phyloP scores from a whole-genome alignment of 2,113 vertebrate genomes.

The Menidia beryllina region DNA sequence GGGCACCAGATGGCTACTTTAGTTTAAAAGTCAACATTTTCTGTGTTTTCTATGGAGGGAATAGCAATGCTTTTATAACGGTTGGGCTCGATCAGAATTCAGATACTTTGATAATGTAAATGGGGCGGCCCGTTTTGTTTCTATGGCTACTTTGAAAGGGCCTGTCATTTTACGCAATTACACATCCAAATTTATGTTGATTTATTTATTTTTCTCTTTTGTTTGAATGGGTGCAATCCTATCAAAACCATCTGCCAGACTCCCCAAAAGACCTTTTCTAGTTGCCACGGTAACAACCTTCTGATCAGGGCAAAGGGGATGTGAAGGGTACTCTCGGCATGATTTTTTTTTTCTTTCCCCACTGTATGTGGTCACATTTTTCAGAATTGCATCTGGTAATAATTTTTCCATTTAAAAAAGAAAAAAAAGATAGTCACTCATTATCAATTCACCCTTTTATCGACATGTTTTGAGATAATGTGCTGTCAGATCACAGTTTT shows the following conservation, averaged over 20 bases:
- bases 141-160: not conserved
- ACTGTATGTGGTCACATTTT: not conserved
- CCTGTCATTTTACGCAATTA: slow-evolving; percentile 1
- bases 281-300: slow-evolving; percentile 67
- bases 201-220: slow-evolving; percentile 10
- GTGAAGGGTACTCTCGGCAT: slow-evolving; percentile 55
- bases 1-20: slow-evolving; percentile 8
- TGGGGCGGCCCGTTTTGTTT: slow-evolving; percentile 10
- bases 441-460: too few species aligned
- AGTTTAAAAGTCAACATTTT: slow-evolving; percentile 49
- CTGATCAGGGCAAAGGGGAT: slow-evolving; percentile 14
- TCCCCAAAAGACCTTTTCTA: slow-evolving; percentile 25
- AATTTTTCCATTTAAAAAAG: too few species aligned
- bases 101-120: slow-evolving; percentile 8
- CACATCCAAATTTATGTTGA: not conserved
- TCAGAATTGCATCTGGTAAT: too few species aligned
- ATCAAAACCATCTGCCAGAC: slow-evolving; percentile 52
- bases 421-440: too few species aligned
- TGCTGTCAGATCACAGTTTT: too few species aligned
- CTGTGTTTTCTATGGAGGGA: slow-evolving; percentile 19
- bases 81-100: slow-evolving; percentile 3
- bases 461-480: too few species aligned
- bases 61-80: slow-evolving; percentile 2
- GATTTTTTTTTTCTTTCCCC: too few species aligned
- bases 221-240: slow-evolving; percentile 20